A percentile compares a stretch with the other conserved stretches of the same genome.
phyloP scores from a whole-genome alignment of 1,140 invertebrate species.

The Ceratoteleas bidentatus region DNA sequence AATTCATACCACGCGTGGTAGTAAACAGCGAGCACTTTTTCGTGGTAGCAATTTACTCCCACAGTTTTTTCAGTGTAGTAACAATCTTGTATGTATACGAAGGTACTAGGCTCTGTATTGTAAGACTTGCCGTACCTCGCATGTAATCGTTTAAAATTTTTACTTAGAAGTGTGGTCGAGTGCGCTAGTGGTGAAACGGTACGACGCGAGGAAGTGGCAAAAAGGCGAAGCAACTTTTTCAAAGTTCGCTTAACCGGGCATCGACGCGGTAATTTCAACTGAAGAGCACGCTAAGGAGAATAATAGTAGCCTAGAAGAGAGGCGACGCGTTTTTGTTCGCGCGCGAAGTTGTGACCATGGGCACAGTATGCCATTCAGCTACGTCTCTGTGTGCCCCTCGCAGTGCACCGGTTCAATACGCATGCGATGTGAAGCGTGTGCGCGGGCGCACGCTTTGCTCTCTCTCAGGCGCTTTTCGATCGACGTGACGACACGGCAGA shows the following conservation, averaged over 20 bases:
- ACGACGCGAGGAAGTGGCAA: not conserved
- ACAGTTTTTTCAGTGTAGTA: too few relatives aligned
- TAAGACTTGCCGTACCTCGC: too few relatives aligned
- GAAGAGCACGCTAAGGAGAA: constrained; percentile 56
- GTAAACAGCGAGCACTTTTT: too few relatives aligned
- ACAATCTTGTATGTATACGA: too few relatives aligned
- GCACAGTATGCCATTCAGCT: constrained; percentile 48
- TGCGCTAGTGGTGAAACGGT: too few relatives aligned
- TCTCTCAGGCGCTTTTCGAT: constrained; percentile 77
- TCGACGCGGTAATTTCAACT: constrained; percentile 54
- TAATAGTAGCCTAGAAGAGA: constrained; percentile 49
- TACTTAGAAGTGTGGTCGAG: too few relatives aligned
- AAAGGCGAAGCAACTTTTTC: constrained; percentile 36
- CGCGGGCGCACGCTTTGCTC: constrained; percentile 69
- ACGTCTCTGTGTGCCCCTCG: constrained; percentile 22
- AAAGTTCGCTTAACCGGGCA: constrained; percentile 52
- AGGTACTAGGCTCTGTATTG: too few relatives aligned
- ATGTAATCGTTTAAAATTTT: too few relatives aligned
- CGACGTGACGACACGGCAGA: constrained; percentile 74
- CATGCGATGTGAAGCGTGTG: constrained; percentile 77
- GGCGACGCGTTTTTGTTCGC: constrained; percentile 54
- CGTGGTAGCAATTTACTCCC: too few relatives aligned
- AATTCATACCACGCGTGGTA: too few relatives aligned
- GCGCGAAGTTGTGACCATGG: constrained; percentile 59
- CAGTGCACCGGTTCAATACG: constrained; percentile 73